phyloP scores from a whole-genome alignment of 2,113 vertebrate species.

The Eupsittula cactorum region DNA sequence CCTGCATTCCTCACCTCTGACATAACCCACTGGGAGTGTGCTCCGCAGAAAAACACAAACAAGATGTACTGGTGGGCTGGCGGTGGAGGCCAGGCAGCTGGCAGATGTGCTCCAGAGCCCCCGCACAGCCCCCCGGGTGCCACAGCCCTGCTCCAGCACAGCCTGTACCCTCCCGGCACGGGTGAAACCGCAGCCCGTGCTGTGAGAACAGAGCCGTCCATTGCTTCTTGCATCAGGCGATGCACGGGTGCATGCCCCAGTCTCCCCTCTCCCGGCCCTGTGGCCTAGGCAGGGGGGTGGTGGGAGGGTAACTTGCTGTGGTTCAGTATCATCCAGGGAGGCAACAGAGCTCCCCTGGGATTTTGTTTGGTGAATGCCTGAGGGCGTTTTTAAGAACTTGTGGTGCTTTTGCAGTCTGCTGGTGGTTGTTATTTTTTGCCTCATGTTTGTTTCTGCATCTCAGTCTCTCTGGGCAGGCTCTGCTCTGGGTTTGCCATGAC shows the following conservation, averaged over 20 bases:
- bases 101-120: constrained; percentile 35
- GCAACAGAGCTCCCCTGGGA: not conserved
- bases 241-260: fast-evolving
- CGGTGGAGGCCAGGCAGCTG: constrained; percentile 11
- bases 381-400: not conserved
- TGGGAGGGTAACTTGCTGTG: not conserved
- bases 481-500: not conserved
- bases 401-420: not conserved
- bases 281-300: fast-evolving
- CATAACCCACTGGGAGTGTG: constrained; percentile 69
- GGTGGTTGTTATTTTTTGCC: not conserved
- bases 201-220: not conserved
- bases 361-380: not conserved
- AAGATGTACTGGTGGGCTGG: constrained; percentile 64
- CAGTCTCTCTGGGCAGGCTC: not conserved
- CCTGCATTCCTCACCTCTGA: constrained; percentile 73
- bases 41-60: constrained; percentile 69
- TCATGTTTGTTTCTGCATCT: not conserved
- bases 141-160: not conserved
- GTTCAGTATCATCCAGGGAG: not conserved
- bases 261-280: not conserved
- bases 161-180: not conserved
- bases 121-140: not conserved
- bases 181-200: not conserved
- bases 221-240: not conserved